Evolutionary conservation across 2,888 invertebrate genomes (phyloP), one percentile per base, ranked within the genome.

Genomic region (Hirtodrosophila histrioides): DNA sequence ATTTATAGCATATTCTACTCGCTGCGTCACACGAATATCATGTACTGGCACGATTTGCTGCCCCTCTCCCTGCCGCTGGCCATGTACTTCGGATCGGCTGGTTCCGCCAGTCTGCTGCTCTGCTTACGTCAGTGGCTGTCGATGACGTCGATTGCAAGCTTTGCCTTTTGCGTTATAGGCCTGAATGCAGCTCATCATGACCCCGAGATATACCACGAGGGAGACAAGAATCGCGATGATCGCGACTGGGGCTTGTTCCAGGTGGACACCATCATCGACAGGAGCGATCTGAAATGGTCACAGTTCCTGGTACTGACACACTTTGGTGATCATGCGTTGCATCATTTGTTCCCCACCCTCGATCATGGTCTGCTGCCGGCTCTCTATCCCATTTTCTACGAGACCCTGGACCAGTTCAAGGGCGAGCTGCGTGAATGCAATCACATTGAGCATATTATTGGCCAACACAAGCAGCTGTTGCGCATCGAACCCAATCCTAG

Each of bases 211-310:
- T 95, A 95, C 81, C 96, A 96, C 87, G 96, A 96, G 81, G 96
- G 96, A 2, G 96, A 97, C 89, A 91, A 93, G 50, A 92, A 76
- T 68, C 89, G 92, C 2, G 85, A 89, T 33, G 91, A 92, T 74
- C 88, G 93, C 33, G 97, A 97, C 89, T 97, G 96, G 96, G 97
- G 96, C 3, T 89, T 96, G 0, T 93, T 94, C 82, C 95, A 96
- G 90, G 82, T 96, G 69, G 95, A 96, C 83, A 94, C 96, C 0
- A 93, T 95, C 0, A 93, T 95, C 31, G 96, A 96, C 87, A 93
- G 96, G 68, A 92, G 93, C 17, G 95, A 96, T 69, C 92, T 95
- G 63, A 94, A 94, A 8, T 94, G 94, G 10, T 94, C 94, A 40
- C 93, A 94, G 67, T 94, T 95, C 87, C 91, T 95, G 67, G 93